Evolutionary conservation across 2,113 vertebrate species (phyloP), one percentile per base, ranked within the genome.

Genomic region (Cynoglossus semilaevis): DNA sequence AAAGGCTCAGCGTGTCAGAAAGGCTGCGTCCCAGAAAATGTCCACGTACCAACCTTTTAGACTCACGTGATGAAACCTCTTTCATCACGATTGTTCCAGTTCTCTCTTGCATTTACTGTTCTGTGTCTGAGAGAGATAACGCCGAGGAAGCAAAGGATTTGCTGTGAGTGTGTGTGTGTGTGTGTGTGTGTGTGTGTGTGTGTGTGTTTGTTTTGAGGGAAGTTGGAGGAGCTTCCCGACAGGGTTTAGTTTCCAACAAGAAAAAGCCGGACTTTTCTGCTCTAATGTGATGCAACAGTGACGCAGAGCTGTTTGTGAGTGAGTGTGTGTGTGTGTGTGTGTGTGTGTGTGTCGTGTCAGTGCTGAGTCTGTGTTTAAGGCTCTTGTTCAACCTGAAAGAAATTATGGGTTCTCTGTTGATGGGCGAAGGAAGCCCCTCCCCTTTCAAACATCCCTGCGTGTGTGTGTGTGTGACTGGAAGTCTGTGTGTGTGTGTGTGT

Each of bases 271-370:
- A 61, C 63, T 83, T 56, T n/a, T 82, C 81, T 85, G 4, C 10
- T 87, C 83, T 82, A 59, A 70, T 67, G 70, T 89, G 88, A 87
- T 85, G 86, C 81, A 89, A 89, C 67, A 82, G 65, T 88, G 83
- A 85, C 79, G 84, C 64, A 83, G 70, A 62, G 63, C 51, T 79
- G 74, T 66, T 16, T 47, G 58, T 34, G 62, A 60, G 73, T 16
- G 49, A n/a, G n/a, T n/a, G n/a, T n/a, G n/a, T n/a, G n/a, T n/a
- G n/a, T n/a, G n/a, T n/a, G 69, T 57, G 67, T 68, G 74, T 63
- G 57, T 63, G 61, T 73, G 57, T 36, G 51, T 71, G 62, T 76
- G 63, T 38, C 12, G 69, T 45, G 51, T 75, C 79, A 75, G 80
- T 70, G n/a, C 69, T 70, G 60, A 63, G 56, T 70, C 67, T 73